Conservation (phyloP, 2,797 vertebrate species). For the Chromobotia macracanthus region DNA sequence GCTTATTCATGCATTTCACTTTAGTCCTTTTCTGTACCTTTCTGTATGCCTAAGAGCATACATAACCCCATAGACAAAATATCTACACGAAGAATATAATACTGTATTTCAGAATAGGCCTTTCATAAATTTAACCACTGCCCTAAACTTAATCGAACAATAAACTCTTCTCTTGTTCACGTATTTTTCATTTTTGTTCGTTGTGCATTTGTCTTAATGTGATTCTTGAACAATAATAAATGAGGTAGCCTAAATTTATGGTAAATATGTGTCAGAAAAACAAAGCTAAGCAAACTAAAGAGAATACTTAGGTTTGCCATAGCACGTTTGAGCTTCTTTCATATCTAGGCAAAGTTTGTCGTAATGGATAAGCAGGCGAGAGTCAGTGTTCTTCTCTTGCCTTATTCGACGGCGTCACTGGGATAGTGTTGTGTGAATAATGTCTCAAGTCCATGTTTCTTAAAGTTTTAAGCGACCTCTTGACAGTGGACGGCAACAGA, state of each 20-base stretch:
- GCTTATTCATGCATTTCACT: conserved; percentile 30
- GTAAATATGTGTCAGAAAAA: background rate
- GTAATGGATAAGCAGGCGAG: background rate
- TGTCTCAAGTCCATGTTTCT: conserved; percentile 2
- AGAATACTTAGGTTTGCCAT: background rate
- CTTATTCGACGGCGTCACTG: background rate
- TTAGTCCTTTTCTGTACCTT: background rate
- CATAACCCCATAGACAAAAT: background rate
- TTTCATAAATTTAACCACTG: background rate
- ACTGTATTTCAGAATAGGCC: background rate
- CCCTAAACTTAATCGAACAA: background rate
- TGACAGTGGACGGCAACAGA: conserved; percentile 82
- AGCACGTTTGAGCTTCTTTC: background rate
- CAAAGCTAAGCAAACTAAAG: background rate
- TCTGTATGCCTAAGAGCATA: background rate
- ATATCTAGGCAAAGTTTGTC: background rate
- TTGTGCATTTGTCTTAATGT: conserved; percentile 23
- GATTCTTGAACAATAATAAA: conserved; percentile 14
- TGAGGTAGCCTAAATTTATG: conserved; percentile 32
- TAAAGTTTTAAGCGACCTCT: conserved; percentile 79
- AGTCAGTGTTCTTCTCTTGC: conserved; percentile 15
- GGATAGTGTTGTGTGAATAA: conserved; percentile 43
- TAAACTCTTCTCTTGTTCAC: background rate
- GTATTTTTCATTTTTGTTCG: background rate
- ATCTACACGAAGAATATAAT: conserved; percentile 9